These are phyloP conservation scores for Anser brachyrhynchus DNA, from an alignment of 2,113 vertebrate genomes.

Conservation along the genomic window DNA sequence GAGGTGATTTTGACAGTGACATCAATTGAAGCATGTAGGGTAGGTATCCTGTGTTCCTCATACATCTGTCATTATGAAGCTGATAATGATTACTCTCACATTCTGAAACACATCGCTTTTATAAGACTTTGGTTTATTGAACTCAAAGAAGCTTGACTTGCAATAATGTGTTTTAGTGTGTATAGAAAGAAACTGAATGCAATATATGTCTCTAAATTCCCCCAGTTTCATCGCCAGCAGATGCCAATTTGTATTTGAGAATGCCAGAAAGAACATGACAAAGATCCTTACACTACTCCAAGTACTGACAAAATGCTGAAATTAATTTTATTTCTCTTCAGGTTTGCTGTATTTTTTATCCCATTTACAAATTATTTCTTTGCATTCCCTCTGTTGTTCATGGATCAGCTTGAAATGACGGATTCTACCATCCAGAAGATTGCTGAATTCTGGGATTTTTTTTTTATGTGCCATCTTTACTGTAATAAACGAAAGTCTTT, in stretches of 20 bases:
- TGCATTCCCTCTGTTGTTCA: not conserved
- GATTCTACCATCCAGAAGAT: not conserved
- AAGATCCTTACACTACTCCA: not conserved
- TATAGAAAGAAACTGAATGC: not conserved
- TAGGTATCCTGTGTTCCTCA: not conserved
- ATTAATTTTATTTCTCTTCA: not conserved
- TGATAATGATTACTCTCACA: not conserved
- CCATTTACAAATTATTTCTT: not conserved
- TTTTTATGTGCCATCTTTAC: not conserved
- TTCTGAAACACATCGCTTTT: not conserved
- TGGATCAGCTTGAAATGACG: not conserved
- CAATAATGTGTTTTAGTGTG: not conserved
- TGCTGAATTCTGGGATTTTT: not conserved
- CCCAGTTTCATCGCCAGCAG: not conserved
- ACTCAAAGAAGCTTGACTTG: not conserved
- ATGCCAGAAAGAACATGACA: not conserved
- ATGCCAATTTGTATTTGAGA: not conserved
- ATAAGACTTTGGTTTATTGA: not conserved
- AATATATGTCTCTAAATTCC: not conserved
- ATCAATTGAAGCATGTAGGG: not conserved
- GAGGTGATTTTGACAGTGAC: not conserved
- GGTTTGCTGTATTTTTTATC: not conserved
- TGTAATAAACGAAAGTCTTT: not conserved
- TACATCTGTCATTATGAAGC: not conserved
- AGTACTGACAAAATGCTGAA: not conserved